phyloP scores from a whole-genome alignment of 1,140 invertebrate species.

The Holcopasites calliopsidis region DNA sequence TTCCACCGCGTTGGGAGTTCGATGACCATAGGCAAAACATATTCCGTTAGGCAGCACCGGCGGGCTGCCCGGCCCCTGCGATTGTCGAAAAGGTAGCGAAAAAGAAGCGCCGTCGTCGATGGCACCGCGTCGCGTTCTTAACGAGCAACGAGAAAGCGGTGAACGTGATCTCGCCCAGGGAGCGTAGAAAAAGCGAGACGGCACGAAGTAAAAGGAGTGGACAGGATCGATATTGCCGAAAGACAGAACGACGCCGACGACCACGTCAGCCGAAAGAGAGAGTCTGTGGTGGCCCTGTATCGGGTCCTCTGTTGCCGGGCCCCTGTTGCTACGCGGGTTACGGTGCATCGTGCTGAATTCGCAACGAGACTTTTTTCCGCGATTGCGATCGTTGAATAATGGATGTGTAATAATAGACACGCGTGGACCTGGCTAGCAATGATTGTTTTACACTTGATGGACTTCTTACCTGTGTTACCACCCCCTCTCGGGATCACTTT shows the following conservation, averaged over 20 bases:
- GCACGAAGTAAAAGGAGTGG: slow-evolving; percentile 31
- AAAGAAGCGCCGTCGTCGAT: slow-evolving; percentile 16
- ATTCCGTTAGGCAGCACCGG: slow-evolving; percentile 35
- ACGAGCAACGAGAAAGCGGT: slow-evolving; percentile 59
- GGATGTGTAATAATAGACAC: slow-evolving; percentile 68
- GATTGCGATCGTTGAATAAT: slow-evolving; percentile 73
- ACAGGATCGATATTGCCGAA: slow-evolving; percentile 19
- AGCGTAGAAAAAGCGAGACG: slow-evolving; percentile 35
- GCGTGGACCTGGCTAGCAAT: slow-evolving; percentile 49
- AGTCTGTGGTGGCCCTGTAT: too few relatives aligned
- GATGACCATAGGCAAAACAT: slow-evolving; percentile 34
- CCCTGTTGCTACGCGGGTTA: slow-evolving; percentile 72
- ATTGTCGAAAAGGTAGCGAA: slow-evolving; percentile 32
- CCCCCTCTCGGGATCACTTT: slow-evolving; percentile 1
- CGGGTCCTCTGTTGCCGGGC: slow-evolving; percentile 61
- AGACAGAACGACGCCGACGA: slow-evolving; percentile 12
- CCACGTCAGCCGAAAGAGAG: slow-evolving; percentile 44
- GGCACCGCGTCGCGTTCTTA: slow-evolving; percentile 41
- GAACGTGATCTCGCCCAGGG: slow-evolving; percentile 1
- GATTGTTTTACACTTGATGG: slow-evolving; percentile 38
- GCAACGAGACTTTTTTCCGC: slow-evolving; percentile 66
- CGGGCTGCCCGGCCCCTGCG: too few relatives aligned
- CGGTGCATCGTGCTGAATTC: slow-evolving; percentile 72
- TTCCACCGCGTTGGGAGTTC: slow-evolving; percentile 11
- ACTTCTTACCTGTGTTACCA: too few relatives aligned